Evolutionary conservation across 1,140 invertebrate genomes (phyloP).

Genomic region (Sesamia nonagrioides): DNA sequence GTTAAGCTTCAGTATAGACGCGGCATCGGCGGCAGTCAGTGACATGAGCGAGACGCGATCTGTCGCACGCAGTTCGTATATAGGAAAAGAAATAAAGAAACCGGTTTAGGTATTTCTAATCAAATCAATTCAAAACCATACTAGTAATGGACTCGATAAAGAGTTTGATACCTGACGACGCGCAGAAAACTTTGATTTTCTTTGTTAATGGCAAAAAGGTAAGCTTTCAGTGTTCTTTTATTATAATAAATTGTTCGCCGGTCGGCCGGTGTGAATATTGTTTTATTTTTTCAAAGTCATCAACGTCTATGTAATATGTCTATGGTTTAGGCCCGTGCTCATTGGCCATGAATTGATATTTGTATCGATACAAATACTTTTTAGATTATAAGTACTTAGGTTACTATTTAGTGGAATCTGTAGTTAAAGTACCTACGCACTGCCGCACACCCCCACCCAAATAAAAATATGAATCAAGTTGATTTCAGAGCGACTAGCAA

Average conservation of each 20-base stretch:
- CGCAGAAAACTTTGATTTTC: slow-evolving; percentile 66
- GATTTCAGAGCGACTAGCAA: no score
- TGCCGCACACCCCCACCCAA: no score
- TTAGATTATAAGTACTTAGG: no score
- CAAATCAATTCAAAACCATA: not conserved
- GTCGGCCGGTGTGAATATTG: not conserved
- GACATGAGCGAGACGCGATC: slow-evolving; percentile 6
- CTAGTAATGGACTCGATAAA: slow-evolving; percentile 53
- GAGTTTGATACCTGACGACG: slow-evolving; percentile 60
- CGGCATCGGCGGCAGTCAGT: not conserved
- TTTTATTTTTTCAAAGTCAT: no score
- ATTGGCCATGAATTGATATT: not conserved
- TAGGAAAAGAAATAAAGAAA: not conserved
- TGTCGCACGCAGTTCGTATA: not conserved
- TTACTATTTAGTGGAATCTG: no score
- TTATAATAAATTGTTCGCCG: not conserved
- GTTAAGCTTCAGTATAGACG: not conserved
- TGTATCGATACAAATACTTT: not conserved
- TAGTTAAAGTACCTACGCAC: no score
- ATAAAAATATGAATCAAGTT: no score
- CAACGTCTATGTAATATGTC: not conserved
- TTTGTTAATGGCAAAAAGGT: slow-evolving; percentile 82
- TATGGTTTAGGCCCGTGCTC: not conserved
- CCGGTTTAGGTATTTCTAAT: not conserved
- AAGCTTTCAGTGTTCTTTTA: slow-evolving; percentile 34